Percentiles rank a stretch among this genome's conserved stretches.
Evolutionary conservation across 2,797 vertebrate species (phyloP).

Genomic region (Tapirus indicus): DNA sequence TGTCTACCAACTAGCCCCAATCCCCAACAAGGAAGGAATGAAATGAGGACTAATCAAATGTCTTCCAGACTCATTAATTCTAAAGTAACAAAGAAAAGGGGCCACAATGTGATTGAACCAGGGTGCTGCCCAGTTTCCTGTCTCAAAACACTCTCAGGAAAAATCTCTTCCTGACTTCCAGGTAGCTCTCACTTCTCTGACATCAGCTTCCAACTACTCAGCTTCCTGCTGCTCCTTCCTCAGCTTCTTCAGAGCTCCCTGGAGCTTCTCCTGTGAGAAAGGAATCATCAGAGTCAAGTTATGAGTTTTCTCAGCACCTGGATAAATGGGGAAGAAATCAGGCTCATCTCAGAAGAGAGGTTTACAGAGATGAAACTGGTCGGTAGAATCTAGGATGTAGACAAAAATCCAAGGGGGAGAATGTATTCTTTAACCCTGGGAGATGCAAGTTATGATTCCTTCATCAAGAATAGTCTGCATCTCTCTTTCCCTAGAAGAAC

Average conservation of each 20-base stretch:
- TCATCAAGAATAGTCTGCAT: not conserved
- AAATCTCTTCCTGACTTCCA: constrained; percentile 30
- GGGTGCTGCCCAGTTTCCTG: not conserved
- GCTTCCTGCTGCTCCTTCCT: not conserved
- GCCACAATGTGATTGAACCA: not conserved
- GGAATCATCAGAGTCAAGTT: not conserved
- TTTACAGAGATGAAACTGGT: not conserved
- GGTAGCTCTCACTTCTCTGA: not conserved
- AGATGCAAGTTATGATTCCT: not conserved
- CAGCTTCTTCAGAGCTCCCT: not conserved
- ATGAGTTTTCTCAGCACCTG: not conserved
- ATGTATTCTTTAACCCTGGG: not conserved
- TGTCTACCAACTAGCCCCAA: not conserved
- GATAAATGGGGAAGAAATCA: not conserved
- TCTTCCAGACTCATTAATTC: not conserved
- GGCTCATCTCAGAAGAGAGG: not conserved
- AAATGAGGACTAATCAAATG: not conserved
- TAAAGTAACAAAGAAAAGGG: not conserved
- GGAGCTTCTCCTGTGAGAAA: constrained; percentile 50
- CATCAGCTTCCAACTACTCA: not conserved
- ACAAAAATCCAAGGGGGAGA: not conserved
- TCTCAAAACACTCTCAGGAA: not conserved
- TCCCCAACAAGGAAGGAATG: not conserved
- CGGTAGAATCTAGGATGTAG: not conserved
- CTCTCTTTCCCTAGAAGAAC: not conserved